Conservation (phyloP, 2,797 vertebrate species). For the Amblyopsis hoosieri region DNA sequence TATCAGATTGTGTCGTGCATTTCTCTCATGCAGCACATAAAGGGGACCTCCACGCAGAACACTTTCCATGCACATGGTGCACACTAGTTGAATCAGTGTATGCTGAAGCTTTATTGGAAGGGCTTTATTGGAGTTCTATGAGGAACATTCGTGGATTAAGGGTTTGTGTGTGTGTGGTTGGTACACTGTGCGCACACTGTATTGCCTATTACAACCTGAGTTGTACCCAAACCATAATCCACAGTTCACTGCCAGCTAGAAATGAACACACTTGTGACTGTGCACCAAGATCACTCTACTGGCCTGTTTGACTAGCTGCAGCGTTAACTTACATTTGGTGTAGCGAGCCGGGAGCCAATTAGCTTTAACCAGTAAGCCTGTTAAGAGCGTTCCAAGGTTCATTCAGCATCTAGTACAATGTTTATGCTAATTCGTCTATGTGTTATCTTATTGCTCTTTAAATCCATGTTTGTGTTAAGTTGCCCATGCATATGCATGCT, state of each 20-base stretch:
- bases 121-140: conserved; percentile 12
- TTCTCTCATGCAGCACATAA: conserved; percentile 45
- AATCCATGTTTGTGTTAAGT: no score
- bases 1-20: conserved; percentile 66
- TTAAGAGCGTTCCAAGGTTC: conserved; percentile 2
- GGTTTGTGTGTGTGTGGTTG: neutral
- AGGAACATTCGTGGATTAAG: neutral
- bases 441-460: no score
- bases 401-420: conserved; percentile 4
- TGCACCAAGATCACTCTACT: conserved; percentile 48
- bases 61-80: conserved; percentile 30
- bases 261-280: conserved; percentile 5
- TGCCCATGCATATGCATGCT: no score
- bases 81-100: conserved; percentile 48
- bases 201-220: conserved; percentile 38
- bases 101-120: conserved; percentile 38
- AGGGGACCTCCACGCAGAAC: conserved; percentile 33
- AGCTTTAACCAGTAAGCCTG: conserved; percentile 13
- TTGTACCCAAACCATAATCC: conserved; percentile 33
- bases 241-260: conserved; percentile 14
- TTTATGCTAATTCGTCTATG: no score
- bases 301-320: conserved; percentile 68
- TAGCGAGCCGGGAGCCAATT: conserved; percentile 34
- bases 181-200: conserved; percentile 6
- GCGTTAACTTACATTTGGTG: conserved; percentile 60